Conservation (phyloP, 2,888 invertebrate species). For the Drosophila prostipennis region DNA sequence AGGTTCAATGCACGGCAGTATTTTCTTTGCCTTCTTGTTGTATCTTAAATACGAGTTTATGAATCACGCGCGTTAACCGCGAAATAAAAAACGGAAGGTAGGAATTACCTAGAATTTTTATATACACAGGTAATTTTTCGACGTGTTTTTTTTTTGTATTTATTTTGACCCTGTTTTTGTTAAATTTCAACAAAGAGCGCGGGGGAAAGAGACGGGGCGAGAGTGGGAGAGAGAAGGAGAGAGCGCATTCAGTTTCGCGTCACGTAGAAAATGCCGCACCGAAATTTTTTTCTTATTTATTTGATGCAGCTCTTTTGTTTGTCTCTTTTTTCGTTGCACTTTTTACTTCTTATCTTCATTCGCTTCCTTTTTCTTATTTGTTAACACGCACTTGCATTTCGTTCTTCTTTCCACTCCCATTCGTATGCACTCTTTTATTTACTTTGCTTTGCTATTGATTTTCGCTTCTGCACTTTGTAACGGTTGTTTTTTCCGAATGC, state of each 20-base stretch:
- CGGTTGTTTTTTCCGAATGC: conserved; percentile 8
- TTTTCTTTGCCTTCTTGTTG: conserved; percentile 19
- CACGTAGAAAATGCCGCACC: conserved; percentile 54
- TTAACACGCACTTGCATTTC: conserved; percentile 40
- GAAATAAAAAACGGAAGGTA: conserved; percentile 16
- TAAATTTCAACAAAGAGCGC: conserved; percentile 49
- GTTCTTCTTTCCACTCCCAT: conserved; percentile 50
- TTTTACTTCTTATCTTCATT: conserved; percentile 13
- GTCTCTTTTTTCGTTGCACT: conserved; percentile 21
- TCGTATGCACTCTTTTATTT: conserved; percentile 70
- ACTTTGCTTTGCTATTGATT: conserved; percentile 79
- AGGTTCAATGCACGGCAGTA: conserved; percentile 72
- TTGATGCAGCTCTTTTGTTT: conserved; percentile 12
- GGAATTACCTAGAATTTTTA: conserved; percentile 71
- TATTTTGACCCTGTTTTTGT: conserved; percentile 79
- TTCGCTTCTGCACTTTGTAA: conserved; percentile 60
- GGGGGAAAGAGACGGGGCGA: conserved; percentile 33
- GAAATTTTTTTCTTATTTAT: not conserved
- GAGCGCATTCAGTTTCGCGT: conserved; percentile 68
- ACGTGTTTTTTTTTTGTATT: conserved; percentile 57
- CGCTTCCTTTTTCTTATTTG: conserved; percentile 22
- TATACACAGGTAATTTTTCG: conserved; percentile 33
- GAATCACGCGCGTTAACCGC: conserved; percentile 46
- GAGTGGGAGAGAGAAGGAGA: conserved; percentile 14
- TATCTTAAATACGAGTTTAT: conserved; percentile 31